Base-by-base conservation (phyloP, 2,888 invertebrate genomes). In the Lagria hirta region DNA sequence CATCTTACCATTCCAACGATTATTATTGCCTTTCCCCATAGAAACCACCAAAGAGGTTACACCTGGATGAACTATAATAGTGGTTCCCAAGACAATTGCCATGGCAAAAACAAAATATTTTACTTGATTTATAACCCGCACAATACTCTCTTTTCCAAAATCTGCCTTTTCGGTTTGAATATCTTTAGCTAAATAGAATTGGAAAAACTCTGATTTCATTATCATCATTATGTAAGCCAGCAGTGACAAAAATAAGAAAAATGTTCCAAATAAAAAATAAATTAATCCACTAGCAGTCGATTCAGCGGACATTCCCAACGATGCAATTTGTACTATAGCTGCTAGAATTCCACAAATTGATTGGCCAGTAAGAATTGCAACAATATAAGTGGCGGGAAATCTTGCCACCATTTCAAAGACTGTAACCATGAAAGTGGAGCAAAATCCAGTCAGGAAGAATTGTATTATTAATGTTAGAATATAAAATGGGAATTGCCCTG, bases 291-390 rank as follows among this genome's bases (percentile, higher is more conserved):
- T 37, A n/a, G 18, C 32, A 27, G 17, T 6, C 3, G 49, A 34
- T 10, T n/a, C 20, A 1, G 33, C 41, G 2, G 35, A 36, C 3
- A 43, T 28, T 8, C 37, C 17, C n/a, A 51, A 20, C 3, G 49
- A 27, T 5, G 46, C 8, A 7, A 51, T 49, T 29, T 52, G 47
- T 1, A 47, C 18, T 8, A 43, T 14, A 17, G 49, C 43, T 10
- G 52, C 18, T 18, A 43, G 45, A 15, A 52, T 49, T 3, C 49
- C 52, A 14, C 47, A 46, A 12, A 52, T 35, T 6, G 52, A 33
- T 41, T 49, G 49, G 5, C 52, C 52, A 1, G 47, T 28, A 2
- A 52, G 15, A 4, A 43, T 4, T 4, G 47, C 33, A 1, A 42
- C 41, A 2, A 49, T 15, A 21, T 52, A 52, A 4, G n/a, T 15